Evolutionary conservation across 2,113 vertebrate genomes (phyloP), one percentile per base, ranked within the genome.

Genomic region (Scortum barcoo): DNA sequence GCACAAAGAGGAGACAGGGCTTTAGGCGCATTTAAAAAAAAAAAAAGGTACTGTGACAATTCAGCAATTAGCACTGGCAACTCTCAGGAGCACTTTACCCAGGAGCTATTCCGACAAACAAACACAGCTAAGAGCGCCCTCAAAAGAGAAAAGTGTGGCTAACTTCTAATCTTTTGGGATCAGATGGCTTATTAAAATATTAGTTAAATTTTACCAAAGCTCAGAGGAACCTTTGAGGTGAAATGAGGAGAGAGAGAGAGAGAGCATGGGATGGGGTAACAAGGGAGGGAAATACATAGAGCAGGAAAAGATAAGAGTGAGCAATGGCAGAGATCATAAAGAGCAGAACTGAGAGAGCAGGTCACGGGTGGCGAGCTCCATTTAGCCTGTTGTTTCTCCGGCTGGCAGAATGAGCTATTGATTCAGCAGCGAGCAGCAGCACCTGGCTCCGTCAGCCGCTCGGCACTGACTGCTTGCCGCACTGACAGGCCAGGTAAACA

Each of bases 381-480:
- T 81, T 91, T 85, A 85, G 87, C 85, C 86, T 73, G 80, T 83
- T 69, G 84, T 89, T 87, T 87, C 84, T 81, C 74, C 42, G 24
- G 17, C 80, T 78, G 86, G 86, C 84, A 88, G 89, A 80, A 82
- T 78, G 88, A 89, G 76, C 81, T 88, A 91, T 92, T 91, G 90
- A 93, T 91, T 89, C 68, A 86, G 86, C 51, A 62, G 81, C 69
- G 69, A 78, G 80, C 86, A 65, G 80, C 76, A 54, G 81, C 81
- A 88, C 82, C 86, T 86, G 81, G 91, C 87, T 76, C 80, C 57
- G 81, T 63, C 82, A n/a, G 81, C 28, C 4, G 53, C 74, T 77
- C 71, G 11, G 44, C 71, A 72, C 26, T 58, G 83, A 81, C 83
- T 83, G 79, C 65, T 42, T 24, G 72, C 68, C 72, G 89, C 84